Evolutionary conservation across 2,113 vertebrate genomes (phyloP).

Genomic region (Ceyx margarethae): DNA sequence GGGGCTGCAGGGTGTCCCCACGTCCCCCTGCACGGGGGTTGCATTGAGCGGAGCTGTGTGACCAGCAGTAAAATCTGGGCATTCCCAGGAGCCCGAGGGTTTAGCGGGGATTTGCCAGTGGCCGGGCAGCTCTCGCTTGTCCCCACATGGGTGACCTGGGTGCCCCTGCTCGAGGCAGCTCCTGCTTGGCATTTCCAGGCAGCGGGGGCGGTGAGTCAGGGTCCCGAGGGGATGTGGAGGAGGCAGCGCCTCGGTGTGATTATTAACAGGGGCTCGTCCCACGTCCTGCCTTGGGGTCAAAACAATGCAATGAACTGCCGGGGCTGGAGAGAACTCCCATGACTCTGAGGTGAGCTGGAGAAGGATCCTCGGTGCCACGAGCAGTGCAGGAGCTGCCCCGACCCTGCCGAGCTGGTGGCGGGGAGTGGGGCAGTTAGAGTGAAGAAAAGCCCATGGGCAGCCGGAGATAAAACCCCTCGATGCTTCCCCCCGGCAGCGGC

Average conservation of each 20-base stretch:
- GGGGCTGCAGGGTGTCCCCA: neutral
- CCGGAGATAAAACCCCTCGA: neutral
- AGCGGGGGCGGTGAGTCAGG: neutral
- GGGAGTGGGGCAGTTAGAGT: rapidly evolving
- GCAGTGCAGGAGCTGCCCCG: neutral
- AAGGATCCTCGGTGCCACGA: neutral
- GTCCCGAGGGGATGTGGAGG: neutral
- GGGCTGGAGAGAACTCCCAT: neutral
- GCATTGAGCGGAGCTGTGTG: rapidly evolving
- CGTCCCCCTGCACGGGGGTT: rapidly evolving
- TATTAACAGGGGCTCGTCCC: neutral
- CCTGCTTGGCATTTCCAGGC: rapidly evolving
- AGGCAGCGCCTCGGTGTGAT: neutral
- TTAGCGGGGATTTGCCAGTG: neutral
- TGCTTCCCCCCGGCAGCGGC: neutral
- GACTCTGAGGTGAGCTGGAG: neutral
- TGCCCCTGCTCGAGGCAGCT: neutral
- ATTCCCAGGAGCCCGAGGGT: neutral
- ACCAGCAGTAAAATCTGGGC: neutral
- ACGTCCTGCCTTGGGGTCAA: neutral
- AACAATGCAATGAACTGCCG: neutral
- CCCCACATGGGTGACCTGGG: neutral
- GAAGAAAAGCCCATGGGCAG: neutral
- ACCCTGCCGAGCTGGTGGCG: neutral
- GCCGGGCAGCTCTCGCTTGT: rapidly evolving